Evolutionary conservation across 2,888 invertebrate species (phyloP).

Genomic region (Cantharis rufa): DNA sequence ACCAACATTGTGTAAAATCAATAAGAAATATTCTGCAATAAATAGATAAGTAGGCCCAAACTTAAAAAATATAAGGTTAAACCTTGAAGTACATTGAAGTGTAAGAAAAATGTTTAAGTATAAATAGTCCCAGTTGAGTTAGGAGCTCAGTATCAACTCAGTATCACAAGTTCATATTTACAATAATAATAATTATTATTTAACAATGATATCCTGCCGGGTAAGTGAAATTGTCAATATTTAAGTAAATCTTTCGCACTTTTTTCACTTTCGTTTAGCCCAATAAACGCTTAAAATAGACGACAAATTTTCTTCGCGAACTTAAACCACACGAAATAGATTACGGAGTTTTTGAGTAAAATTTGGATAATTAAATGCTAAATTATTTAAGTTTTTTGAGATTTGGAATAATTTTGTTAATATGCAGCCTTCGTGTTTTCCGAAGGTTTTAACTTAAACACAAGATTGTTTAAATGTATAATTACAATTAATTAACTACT

Average conservation of each 20-base stretch:
- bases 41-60: neutral
- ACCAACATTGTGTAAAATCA: neutral
- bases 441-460: neutral
- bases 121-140: slow-evolving; percentile 36
- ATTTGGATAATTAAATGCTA: neutral
- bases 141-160: slow-evolving; percentile 36
- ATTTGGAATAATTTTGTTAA: slow-evolving; percentile 1
- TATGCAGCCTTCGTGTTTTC: slow-evolving; percentile 1
- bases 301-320: neutral
- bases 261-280: neutral
- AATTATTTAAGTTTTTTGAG: neutral
- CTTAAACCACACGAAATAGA: neutral
- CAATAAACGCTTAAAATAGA: neutral
- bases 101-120: slow-evolving; percentile 34
- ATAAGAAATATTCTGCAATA: neutral
- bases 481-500: neutral
- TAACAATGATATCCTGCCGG: slow-evolving; percentile 34
- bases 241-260: neutral
- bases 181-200: slow-evolving; percentile 19
- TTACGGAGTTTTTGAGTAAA: neutral
- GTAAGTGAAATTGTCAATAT: slow-evolving; percentile 30
- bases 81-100: slow-evolving; percentile 40
- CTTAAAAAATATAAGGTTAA: slow-evolving; percentile 20
- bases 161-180: slow-evolving; percentile 26
- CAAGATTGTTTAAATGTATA: neutral